Percentiles rank a stretch among this genome's conserved stretches.
Conservation (phyloP, 2,113 vertebrate species). For the Nycticorax nycticorax region DNA sequence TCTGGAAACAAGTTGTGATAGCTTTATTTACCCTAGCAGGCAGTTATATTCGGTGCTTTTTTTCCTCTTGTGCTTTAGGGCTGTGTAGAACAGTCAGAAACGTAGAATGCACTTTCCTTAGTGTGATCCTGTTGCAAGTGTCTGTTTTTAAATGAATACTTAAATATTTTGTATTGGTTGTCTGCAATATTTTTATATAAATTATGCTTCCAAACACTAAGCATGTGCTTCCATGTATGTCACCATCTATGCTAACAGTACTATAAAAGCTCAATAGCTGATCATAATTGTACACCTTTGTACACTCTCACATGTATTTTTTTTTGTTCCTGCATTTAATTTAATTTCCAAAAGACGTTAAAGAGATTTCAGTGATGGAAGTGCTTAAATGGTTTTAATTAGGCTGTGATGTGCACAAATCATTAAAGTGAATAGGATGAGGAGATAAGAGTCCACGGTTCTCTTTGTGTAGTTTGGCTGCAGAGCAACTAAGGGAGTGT, state of each 20-base stretch:
- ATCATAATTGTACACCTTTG: neutral
- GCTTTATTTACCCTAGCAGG: neutral
- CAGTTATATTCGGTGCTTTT: accelerated
- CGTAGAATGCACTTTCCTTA: accelerated
- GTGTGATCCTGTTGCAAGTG: neutral
- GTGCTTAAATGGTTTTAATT: constrained; percentile 47
- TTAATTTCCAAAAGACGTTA: constrained; percentile 31
- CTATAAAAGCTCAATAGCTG: neutral
- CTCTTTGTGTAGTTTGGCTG: neutral
- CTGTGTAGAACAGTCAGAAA: neutral
- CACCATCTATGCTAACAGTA: accelerated
- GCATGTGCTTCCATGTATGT: accelerated
- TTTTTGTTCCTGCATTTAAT: constrained; percentile 2
- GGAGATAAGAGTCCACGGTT: constrained; percentile 4
- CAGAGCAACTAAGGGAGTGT: neutral
- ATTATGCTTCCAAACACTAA: neutral
- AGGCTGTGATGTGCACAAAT: constrained; percentile 52
- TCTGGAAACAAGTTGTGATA: neutral
- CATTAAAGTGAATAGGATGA: constrained; percentile 38
- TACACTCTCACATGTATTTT: neutral
- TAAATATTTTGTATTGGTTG: neutral
- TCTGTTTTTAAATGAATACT: neutral
- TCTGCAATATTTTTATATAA: neutral
- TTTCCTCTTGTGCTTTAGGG: neutral
- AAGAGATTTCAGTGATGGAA: constrained; percentile 18